These are phyloP conservation scores for Nephrotoma flavescens DNA, from an alignment of 2,888 invertebrate genomes.

Conservation along the genomic window DNA sequence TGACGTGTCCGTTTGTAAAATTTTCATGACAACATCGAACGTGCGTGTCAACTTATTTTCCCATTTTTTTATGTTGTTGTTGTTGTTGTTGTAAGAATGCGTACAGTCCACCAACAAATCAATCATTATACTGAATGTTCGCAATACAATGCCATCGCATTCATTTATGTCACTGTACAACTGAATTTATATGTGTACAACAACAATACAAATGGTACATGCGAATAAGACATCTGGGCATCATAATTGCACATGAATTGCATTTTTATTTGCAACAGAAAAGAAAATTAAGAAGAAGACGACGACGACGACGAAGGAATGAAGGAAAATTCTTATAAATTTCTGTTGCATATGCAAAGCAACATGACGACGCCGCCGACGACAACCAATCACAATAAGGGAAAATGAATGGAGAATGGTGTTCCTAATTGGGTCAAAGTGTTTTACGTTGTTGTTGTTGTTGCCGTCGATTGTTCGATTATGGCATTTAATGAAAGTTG, in stretches of 20 bases:
- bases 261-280: not conserved
- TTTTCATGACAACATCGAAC: not conserved
- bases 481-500: not conserved
- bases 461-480: not conserved
- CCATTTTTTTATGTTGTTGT: not conserved
- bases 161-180: not conserved
- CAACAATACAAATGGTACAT: not conserved
- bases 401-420: not conserved
- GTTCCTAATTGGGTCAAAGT: not conserved
- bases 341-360: not conserved
- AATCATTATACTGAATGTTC: not conserved
- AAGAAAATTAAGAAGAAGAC: not conserved
- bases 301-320: not conserved
- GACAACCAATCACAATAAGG: not conserved
- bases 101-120: not conserved
- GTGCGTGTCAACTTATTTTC: not conserved
- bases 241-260: not conserved
- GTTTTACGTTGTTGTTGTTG: not conserved
- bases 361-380: not conserved
- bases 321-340: not conserved
- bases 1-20: not conserved
- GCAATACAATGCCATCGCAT: not conserved
- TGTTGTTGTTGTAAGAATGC: not conserved
- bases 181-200: not conserved
- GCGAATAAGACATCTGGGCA: not conserved